A percentile compares a stretch with the other conserved stretches of the same genome.
These are phyloP conservation scores for Riptortus pedestris DNA, from an alignment of 1,140 invertebrate genomes.

Conservation along the genomic window DNA sequence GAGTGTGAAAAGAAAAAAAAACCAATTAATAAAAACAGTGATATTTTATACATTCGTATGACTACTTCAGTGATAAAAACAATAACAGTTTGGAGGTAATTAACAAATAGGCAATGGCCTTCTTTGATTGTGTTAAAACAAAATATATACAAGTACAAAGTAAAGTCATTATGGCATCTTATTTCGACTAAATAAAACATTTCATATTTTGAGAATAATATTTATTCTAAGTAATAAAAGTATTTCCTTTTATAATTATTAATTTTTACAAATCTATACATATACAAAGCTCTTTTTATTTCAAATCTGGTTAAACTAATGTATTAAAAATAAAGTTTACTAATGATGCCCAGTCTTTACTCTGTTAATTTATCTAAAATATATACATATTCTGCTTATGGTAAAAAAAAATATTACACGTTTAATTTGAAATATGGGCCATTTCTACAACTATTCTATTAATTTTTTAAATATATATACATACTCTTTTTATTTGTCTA, in stretches of 20 bases:
- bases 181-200: not conserved
- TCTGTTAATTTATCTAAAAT: constrained; percentile 14
- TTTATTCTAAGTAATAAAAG: too few species aligned
- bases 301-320: not conserved
- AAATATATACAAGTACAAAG: constrained; percentile 4
- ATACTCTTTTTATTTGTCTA: not conserved
- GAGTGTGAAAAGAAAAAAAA: too few species aligned
- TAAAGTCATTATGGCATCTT: constrained; percentile 15
- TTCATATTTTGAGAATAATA: too few species aligned
- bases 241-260: not conserved
- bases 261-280: not conserved
- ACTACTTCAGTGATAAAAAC: constrained; percentile 6
- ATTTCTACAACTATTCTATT: not conserved
- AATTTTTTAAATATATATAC: not conserved
- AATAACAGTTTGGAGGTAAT: constrained; percentile 4
- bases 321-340: constrained; percentile 8
- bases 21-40: constrained; percentile 9
- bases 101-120: constrained; percentile 9
- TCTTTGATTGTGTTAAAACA: constrained; percentile 10
- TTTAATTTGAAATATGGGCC: constrained; percentile 5
- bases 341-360: constrained; percentile 17
- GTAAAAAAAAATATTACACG: not conserved
- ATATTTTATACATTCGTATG: constrained; percentile 5
- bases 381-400: not conserved
- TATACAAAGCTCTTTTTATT: not conserved